Conservation (phyloP, 2,888 invertebrate species). For the Iphiclides podalirius region DNA sequence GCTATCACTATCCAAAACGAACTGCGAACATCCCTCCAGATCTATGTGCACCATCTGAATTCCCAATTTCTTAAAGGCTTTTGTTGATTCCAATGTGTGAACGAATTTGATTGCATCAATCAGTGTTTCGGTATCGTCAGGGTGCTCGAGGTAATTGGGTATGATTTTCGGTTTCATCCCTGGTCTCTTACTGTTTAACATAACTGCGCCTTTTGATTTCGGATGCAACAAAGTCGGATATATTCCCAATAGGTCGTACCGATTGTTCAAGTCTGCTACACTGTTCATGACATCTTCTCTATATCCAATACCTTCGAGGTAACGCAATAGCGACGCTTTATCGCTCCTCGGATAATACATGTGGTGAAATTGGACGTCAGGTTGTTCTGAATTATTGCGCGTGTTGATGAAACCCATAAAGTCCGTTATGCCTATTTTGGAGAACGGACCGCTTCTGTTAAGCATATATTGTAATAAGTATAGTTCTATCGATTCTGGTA, state of each 20-base stretch:
- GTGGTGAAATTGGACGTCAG: slow-evolving; percentile 75
- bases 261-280: slow-evolving; percentile 41
- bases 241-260: slow-evolving; percentile 51
- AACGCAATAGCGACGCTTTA: slow-evolving; percentile 34
- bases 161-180: slow-evolving; percentile 69
- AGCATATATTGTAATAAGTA: slow-evolving; percentile 68
- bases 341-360: slow-evolving; percentile 44
- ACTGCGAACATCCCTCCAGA: slow-evolving; percentile 49
- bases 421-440: slow-evolving; percentile 60
- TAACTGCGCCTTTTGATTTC: slow-evolving; percentile 77
- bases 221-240: slow-evolving; percentile 64
- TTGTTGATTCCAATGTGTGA: slow-evolving; percentile 54
- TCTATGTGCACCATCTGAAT: slow-evolving; percentile 48
- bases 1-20: slow-evolving; percentile 47
- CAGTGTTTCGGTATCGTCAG: slow-evolving; percentile 71
- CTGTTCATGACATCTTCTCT: slow-evolving; percentile 41
- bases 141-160: slow-evolving; percentile 81
- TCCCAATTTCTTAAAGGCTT: slow-evolving; percentile 50
- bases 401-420: slow-evolving; percentile 76
- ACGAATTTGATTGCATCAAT: slow-evolving; percentile 56
- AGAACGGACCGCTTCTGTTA: slow-evolving; percentile 65
- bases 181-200: slow-evolving; percentile 71
- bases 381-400: slow-evolving; percentile 54
- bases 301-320: slow-evolving; percentile 43
- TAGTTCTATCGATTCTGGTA: slow-evolving; percentile 36